Base-by-base conservation (phyloP, 2,797 vertebrate genomes). In the Pterois miles region DNA sequence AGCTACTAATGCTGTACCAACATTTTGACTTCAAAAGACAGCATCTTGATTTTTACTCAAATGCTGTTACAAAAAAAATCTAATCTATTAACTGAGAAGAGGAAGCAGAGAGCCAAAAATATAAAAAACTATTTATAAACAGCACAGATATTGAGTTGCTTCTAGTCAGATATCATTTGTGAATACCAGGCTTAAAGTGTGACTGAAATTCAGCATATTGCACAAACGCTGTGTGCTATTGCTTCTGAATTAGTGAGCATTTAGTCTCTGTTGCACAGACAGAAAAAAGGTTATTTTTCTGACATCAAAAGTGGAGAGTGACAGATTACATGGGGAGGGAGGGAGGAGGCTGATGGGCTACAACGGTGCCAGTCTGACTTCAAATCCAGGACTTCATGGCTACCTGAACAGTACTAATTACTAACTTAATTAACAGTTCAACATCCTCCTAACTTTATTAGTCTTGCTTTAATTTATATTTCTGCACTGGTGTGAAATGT, bases 11-110 rank as follows among this genome's bases (percentile, higher is more conserved):
- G 20, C 76, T 71, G 66, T 58, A 81, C 53, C 65, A 80, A 85
- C 50, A 77, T 77, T 85, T 66, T 84, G 48, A 84, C 72, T 86
- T 88, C 78, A 90, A 84, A 87, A 66, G 43, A 81, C 18, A 1
- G 14, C 2, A 3, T 65, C 38, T 68, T 66, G 65, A 71, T 72
- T 77, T 79, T 65, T 58, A 79, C 46, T 78, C 62, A 70, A 79
- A 84, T 16, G 3, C 8, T 62, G n/a, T 50, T 46, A 22, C 43
- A 64, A 85, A 52, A 52, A 9, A 36, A 57, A 54, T 1, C 60
- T 75, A 72, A 69, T 69, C 43, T 69, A 80, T 76, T 80, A 83
- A 62, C 52, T 54, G 38, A 65, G 58, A 48, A 12, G 33, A 65
- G 70, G 64, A 74, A 16, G 22, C 18, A 16, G 2, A 11, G 40